Evolutionary conservation across 2,888 invertebrate genomes (phyloP).

Genomic region (Protodeltote pygarga): DNA sequence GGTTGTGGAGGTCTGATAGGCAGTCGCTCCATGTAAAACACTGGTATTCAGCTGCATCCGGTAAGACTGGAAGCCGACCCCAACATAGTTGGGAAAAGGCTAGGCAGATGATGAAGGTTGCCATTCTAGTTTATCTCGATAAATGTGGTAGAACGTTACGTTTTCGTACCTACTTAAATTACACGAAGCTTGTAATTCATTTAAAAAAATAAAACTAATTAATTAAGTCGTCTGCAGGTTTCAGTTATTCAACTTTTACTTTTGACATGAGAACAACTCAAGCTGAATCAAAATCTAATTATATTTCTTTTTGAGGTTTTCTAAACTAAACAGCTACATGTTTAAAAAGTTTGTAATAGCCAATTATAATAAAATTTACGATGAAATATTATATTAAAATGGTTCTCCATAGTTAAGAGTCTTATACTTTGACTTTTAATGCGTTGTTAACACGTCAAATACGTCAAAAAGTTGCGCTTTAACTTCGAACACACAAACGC

Average conservation of each 20-base stretch:
- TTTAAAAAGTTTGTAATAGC: neutral
- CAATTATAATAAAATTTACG: too few species aligned
- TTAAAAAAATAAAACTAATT: slow-evolving; percentile 2
- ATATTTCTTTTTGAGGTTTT: neutral
- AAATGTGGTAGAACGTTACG: too few species aligned
- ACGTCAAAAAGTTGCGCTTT: slow-evolving; percentile 27
- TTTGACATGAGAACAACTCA: neutral
- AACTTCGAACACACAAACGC: slow-evolving; percentile 33
- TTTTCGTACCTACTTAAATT: too few species aligned
- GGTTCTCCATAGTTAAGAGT: neutral
- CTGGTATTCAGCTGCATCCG: too few species aligned
- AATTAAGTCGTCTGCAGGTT: neutral
- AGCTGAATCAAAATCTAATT: neutral
- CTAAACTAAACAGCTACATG: neutral
- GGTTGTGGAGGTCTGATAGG: too few species aligned
- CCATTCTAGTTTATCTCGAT: too few species aligned
- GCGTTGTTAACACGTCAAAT: slow-evolving; percentile 18
- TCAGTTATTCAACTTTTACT: neutral
- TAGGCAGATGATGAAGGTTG: too few species aligned
- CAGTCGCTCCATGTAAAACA: too few species aligned
- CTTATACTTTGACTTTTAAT: slow-evolving; percentile 3
- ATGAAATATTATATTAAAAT: too few species aligned
- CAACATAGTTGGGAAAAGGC: too few species aligned
- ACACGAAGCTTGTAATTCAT: too few species aligned
- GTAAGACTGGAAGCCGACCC: too few species aligned